These are phyloP conservation scores for Hemibagrus guttatus DNA, from an alignment of 2,797 vertebrate species.

Conservation along the genomic window DNA sequence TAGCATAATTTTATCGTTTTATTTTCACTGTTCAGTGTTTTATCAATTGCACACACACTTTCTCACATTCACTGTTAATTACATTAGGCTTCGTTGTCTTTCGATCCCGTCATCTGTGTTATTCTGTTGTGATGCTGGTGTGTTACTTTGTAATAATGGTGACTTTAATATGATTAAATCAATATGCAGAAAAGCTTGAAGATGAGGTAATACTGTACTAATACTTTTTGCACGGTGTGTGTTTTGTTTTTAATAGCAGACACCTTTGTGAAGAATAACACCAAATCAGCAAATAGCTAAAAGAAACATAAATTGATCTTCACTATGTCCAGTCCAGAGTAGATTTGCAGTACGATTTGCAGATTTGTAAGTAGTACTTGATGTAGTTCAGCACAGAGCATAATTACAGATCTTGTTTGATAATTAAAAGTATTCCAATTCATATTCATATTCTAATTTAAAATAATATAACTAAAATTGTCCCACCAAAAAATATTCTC, in stretches of 20 bases:
- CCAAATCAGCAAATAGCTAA: neutral
- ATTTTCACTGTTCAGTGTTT: neutral
- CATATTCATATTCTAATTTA: neutral
- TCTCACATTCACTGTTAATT: neutral
- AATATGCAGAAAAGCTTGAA: neutral
- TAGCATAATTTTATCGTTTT: neutral
- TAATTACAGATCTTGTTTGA: neutral
- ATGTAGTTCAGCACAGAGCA: neutral
- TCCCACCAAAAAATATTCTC: neutral
- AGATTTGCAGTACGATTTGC: too few species aligned
- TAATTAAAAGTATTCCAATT: conserved; percentile 3
- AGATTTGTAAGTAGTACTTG: neutral
- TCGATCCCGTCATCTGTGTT: neutral
- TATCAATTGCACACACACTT: neutral
- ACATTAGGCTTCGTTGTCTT: neutral
- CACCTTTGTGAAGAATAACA: neutral
- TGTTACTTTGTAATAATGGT: neutral
- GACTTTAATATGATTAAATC: neutral
- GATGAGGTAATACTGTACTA: neutral
- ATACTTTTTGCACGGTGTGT: neutral
- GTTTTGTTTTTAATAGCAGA: neutral
- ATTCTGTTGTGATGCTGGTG: neutral
- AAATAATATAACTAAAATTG: neutral
- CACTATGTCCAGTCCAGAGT: neutral
- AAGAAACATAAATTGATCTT: neutral